These are phyloP conservation scores for Stomatorhinus walkeri DNA, from an alignment of 2,797 vertebrate genomes.

Conservation along the genomic window DNA sequence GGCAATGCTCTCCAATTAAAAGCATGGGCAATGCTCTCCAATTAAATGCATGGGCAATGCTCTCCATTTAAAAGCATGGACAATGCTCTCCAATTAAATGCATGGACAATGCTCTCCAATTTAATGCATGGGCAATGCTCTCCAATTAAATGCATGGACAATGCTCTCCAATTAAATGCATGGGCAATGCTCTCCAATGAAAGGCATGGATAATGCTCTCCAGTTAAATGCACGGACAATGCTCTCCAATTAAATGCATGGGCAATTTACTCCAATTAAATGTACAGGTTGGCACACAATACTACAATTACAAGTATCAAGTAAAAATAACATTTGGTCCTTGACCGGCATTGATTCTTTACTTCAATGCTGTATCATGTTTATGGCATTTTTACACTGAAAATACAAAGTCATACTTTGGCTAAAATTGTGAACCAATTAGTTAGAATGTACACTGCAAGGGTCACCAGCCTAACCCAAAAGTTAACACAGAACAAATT, in stretches of 20 bases:
- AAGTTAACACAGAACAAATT: not conserved
- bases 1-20: no score
- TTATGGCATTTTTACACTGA: not conserved
- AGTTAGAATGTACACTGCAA: not conserved
- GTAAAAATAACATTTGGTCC: not conserved
- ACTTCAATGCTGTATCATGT: not conserved
- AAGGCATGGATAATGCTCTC: not conserved
- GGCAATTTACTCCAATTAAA: not conserved
- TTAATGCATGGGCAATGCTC: no score
- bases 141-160: no score
- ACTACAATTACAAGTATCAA: not conserved
- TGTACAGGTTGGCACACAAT: not conserved
- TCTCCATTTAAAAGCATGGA: no score
- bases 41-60: no score
- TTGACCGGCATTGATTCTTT: not conserved
- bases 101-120: no score
- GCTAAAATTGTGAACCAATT: not conserved
- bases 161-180: no score
- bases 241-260: not conserved
- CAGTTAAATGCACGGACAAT: not conserved
- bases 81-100: no score
- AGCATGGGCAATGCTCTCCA: no score
- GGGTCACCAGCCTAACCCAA: not conserved
- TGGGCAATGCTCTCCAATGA: not conserved
- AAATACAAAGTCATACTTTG: not conserved